Base-by-base conservation (phyloP, 2,113 vertebrate species). In the Phaetusa simplex region DNA sequence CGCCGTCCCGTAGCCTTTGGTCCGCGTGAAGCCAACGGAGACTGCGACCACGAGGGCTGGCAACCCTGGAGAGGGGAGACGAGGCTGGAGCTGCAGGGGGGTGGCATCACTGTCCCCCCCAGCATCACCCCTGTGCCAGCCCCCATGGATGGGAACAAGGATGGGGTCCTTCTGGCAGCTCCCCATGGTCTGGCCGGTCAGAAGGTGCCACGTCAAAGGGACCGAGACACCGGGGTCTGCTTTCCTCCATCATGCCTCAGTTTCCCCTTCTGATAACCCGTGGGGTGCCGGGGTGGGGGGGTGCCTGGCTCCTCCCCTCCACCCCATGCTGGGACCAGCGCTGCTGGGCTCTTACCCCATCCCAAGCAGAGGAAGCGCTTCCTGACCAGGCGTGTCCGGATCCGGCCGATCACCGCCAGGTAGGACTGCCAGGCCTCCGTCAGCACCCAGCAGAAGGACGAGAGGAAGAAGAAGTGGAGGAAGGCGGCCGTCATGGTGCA, bases 361-460 rank as follows among this genome's bases (percentile, higher is more conserved):
- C 99, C 99, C 96, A 99, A 98, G 98, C 99, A 99, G 95, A 99
- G 99, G 96, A 99, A 99, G 78, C 99, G 99, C 94, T 99, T 99
- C 97, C 99, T 99, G 97, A 99, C 99, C 62, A 99, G 99, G 94
- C 99, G 98, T 40, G 99, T 98, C 91, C 99, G 99, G 98, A 99
- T 99, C 98, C 99, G 99, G 97, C 99, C 99, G 34, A 99, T 99
- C 97, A 99, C 99, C 6, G 99, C 99, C 97, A 99, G 98, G 98
- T 99, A 99, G 95, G 99, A 99, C 97, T 99, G 99, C 99, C 99
- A 99, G 64, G 99, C 99, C 97, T 99, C 99, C 0, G 99, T 99
- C 96, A 99, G 98, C 97, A 99, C 99, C 99, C 99, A 99, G 98
- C 99, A 99, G 98, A 99, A 99, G 74, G 99, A 99, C 2, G 99